These are phyloP conservation scores for Astropecten irregularis DNA, from an alignment of 53 echinoderm and acorn worm genomes.

Conservation along the genomic window DNA sequence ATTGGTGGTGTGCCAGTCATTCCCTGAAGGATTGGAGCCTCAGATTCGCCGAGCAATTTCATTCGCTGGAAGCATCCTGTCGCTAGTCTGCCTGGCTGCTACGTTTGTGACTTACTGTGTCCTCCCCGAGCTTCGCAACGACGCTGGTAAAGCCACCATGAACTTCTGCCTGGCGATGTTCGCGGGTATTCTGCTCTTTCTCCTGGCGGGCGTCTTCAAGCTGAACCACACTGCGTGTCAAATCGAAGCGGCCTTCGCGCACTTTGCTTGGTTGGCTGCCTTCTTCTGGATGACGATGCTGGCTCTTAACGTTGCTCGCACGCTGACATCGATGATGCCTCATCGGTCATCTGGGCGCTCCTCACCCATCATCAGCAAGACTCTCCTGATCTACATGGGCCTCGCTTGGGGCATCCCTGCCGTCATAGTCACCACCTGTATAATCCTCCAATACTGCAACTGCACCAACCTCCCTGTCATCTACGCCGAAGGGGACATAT, in stretches of 20 bases:
- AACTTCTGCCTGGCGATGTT: constrained; percentile 47
- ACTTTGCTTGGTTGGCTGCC: constrained; percentile 51
- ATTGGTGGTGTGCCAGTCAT: background rate
- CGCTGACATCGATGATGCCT: background rate
- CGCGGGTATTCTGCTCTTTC: constrained; percentile 1
- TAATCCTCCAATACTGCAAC: constrained; percentile 30
- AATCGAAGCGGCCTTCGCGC: constrained; percentile 22
- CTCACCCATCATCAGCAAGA: background rate
- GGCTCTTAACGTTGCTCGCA: constrained; percentile 16
- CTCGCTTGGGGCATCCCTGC: constrained; percentile 39
- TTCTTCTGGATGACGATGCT: constrained; percentile 55
- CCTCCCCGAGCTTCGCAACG: constrained; percentile 32
- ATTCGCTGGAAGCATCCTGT: constrained; percentile 12
- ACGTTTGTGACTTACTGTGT: constrained; percentile 50
- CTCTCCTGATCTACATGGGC: background rate
- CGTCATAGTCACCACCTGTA: background rate
- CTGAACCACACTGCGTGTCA: background rate
- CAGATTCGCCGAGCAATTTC: background rate
- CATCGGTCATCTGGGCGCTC: background rate
- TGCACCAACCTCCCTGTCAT: background rate
- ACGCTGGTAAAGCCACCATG: constrained; percentile 40
- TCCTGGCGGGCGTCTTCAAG: background rate
- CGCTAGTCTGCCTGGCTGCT: constrained; percentile 33
- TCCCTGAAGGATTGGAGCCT: constrained; percentile 27
- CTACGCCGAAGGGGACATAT: constrained; percentile 25